These are phyloP conservation scores for Felis chaus DNA, from an alignment of 2,113 vertebrate species.

Conservation along the genomic window DNA sequence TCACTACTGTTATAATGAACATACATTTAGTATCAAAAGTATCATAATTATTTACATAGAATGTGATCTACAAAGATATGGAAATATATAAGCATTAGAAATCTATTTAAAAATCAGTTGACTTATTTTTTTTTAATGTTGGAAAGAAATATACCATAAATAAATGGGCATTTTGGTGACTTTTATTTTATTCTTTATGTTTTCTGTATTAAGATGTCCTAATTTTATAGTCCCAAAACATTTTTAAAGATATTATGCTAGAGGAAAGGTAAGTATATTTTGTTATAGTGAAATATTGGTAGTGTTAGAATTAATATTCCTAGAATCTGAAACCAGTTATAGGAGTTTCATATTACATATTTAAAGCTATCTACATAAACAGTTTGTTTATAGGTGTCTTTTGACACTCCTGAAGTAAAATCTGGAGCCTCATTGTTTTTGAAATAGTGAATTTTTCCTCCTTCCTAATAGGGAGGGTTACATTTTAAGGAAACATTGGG, in stretches of 20 bases:
- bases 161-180: not conserved
- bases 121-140: slow-evolving; percentile 23
- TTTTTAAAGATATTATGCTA: slow-evolving; percentile 25
- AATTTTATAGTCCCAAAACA: slow-evolving; percentile 35
- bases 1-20: not conserved
- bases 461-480: not conserved
- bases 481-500: not conserved
- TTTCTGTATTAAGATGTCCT: slow-evolving; percentile 16
- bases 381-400: not conserved
- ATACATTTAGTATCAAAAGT: not conserved
- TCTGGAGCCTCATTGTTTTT: not conserved
- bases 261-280: slow-evolving; percentile 22
- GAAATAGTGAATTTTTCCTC: not conserved
- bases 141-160: not conserved
- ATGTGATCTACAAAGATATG: not conserved
- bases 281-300: not conserved
- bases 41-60: slow-evolving; percentile 12
- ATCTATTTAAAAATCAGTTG: slow-evolving; percentile 13
- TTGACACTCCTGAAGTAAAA: not conserved
- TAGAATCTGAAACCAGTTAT: not conserved
- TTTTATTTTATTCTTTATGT: not conserved
- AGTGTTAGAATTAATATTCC: not conserved
- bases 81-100: not conserved
- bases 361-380: not conserved
- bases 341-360: slow-evolving; percentile 18